Evolutionary conservation across 2,888 invertebrate species (phyloP).

Genomic region (Mimumesa dahlbomi): DNA sequence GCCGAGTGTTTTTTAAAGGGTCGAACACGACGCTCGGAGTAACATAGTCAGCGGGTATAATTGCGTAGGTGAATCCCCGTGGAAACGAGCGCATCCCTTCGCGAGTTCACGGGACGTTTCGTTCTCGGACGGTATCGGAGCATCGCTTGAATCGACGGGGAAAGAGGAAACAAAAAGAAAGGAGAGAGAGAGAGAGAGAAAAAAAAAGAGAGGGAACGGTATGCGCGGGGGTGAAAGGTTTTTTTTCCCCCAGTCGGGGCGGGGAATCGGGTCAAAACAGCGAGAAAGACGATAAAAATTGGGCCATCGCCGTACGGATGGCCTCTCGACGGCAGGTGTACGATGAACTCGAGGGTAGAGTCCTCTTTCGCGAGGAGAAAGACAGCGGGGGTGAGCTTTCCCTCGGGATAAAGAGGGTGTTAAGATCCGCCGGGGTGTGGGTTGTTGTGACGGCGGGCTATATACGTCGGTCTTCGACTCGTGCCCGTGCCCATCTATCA

Average conservation of each 20-base stretch:
- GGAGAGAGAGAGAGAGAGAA: background rate
- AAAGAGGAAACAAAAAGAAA: too few species aligned
- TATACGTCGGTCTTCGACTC: constrained; percentile 69
- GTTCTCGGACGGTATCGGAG: too few species aligned
- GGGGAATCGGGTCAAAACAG: constrained; percentile 66
- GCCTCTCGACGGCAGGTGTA: constrained; percentile 70
- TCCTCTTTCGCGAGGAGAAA: constrained; percentile 63
- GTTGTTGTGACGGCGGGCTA: constrained; percentile 76
- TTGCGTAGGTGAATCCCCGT: background rate
- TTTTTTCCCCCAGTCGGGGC: constrained; percentile 44
- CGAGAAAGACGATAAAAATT: constrained; percentile 68
- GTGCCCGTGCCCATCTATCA: constrained; percentile 70
- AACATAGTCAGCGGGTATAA: too few species aligned
- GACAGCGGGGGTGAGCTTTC: constrained; percentile 68
- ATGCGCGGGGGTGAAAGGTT: constrained; percentile 30
- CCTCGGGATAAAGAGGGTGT: constrained; percentile 74
- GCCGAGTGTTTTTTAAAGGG: constrained; percentile 45
- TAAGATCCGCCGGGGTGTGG: constrained; percentile 68
- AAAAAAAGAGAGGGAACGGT: constrained; percentile 44
- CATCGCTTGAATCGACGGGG: too few species aligned
- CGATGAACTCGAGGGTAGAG: constrained; percentile 67
- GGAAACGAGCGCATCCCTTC: background rate
- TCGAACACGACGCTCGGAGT: constrained; percentile 16
- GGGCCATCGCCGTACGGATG: constrained; percentile 50
- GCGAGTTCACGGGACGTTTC: background rate